A percentile compares a stretch with the other conserved stretches of the same genome.
phyloP scores from a whole-genome alignment of 2,113 vertebrate genomes.

The Notothenia rossii region DNA sequence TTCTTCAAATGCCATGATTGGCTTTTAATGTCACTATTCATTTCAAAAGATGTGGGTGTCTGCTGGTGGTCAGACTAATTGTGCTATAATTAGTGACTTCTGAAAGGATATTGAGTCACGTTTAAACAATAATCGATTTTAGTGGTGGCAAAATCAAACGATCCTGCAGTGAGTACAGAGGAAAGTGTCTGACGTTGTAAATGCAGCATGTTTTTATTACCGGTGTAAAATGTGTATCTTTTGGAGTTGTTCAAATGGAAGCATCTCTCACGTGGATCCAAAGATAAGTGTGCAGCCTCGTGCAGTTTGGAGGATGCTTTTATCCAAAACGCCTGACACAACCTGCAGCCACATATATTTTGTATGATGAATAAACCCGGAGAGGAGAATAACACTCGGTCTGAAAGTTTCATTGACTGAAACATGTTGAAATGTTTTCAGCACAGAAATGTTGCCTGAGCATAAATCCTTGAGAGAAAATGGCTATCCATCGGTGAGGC shows the following conservation, averaged over 20 bases:
- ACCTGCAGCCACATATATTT: slow-evolving; percentile 38
- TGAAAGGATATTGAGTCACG: no score
- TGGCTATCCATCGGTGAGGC: background rate
- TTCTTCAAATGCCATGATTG: no score
- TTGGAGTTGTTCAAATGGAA: slow-evolving; percentile 47
- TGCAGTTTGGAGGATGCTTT: slow-evolving; percentile 53
- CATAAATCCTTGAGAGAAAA: background rate
- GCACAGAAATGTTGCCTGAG: background rate
- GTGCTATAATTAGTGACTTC: no score
- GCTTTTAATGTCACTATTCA: no score
- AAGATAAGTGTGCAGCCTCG: slow-evolving; percentile 48
- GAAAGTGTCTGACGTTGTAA: background rate
- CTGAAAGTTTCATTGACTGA: slow-evolving; percentile 6
- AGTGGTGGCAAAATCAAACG: no score
- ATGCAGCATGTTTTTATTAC: slow-evolving; percentile 21
- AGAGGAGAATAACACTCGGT: background rate
- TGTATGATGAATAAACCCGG: slow-evolving; percentile 37
- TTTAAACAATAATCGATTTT: no score
- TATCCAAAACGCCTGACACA: slow-evolving; percentile 41
- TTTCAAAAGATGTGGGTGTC: no score
- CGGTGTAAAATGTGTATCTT: slow-evolving; percentile 38
- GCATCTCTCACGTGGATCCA: slow-evolving; percentile 52
- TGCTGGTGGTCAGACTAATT: no score
- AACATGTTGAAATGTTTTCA: background rate
- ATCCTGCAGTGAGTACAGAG: no score